Evolutionary conservation across 64 coral and sea anemone genomes (phyloP), one percentile per base, ranked within the genome.

Genomic region (Orbicella faveolata): DNA sequence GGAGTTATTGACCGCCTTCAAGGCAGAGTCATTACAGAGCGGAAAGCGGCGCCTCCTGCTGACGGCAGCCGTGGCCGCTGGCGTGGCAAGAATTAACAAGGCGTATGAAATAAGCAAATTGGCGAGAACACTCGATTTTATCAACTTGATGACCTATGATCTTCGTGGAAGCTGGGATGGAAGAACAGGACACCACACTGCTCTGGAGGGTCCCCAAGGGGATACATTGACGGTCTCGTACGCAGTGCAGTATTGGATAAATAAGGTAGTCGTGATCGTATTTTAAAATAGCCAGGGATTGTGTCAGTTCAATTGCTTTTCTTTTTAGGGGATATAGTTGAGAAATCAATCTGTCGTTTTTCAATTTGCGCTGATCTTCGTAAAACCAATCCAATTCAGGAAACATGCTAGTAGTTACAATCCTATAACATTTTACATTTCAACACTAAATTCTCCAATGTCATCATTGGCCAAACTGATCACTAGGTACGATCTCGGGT

Each of bases 141-240:
- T 94, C 39, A 94, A 90, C n/a, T 53, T 94, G 21, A 94, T 94
- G 93, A 51, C 93, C 20, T 96, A 96, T 55, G 94, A 96, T 73
- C 90, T 96, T 23, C 94, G 89, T 44, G 94, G 94, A 25, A 89
- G 66, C 72, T 92, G 94, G 94, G 79, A 92, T 6, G 9, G 48
- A 1, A 26, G 26, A n/a, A 92, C 90, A 52, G 94, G 94, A 48
- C 94, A 96, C 68, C 94, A 96, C 52, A 92, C 94, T 81, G 94
- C 78, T 15, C 57, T 96, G 44, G 36, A 69, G 12, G 94, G 90
- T 9, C 76, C 83, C 44, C 33, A 76, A 20, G 86, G 85, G 1
- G 80, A 83, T 61, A 89, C 89, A 64, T 39, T 76, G 6, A 96
- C 86, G 6, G 90, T 96, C 10, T 68, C 67, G 6, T 83, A 85